Evolutionary conservation across 2,113 vertebrate species (phyloP).

Genomic region (Hystrix cristata): DNA sequence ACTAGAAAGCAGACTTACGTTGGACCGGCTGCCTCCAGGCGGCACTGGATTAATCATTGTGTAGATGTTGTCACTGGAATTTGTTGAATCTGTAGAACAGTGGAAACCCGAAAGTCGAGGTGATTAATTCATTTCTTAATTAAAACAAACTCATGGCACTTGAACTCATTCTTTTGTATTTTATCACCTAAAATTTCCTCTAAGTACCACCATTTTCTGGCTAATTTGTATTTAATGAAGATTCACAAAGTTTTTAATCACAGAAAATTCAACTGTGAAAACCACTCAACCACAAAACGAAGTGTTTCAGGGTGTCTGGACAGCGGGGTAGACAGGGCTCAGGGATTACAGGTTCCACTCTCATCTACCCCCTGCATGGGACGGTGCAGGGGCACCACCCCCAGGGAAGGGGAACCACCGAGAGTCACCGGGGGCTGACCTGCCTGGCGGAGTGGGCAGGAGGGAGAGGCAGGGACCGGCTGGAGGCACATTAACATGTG

Average conservation of each 20-base stretch:
- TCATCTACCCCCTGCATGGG: neutral
- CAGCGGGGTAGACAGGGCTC: neutral
- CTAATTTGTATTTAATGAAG: conserved; percentile 93
- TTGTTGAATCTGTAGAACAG: conserved; percentile 96
- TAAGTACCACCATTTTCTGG: conserved; percentile 91
- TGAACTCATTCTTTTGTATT: conserved; percentile 92
- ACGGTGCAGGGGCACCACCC: neutral
- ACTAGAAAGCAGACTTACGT: conserved; percentile 94
- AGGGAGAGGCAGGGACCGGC: neutral
- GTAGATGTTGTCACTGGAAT: conserved; percentile 99
- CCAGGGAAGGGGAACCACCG: neutral
- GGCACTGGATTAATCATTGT: conserved; percentile 99
- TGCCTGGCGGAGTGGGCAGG: conserved; percentile 32
- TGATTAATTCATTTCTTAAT: conserved; percentile 93
- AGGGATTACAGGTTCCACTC: neutral
- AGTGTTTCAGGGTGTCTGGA: conserved; percentile 56
- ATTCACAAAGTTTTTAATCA: conserved; percentile 93
- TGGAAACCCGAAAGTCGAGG: conserved; percentile 86
- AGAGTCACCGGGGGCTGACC: neutral
- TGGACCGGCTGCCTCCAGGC: conserved; percentile 96
- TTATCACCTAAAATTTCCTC: conserved; percentile 91
- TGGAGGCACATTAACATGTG: conserved; percentile 70
- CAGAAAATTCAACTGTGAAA: conserved; percentile 89
- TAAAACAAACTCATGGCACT: conserved; percentile 92
- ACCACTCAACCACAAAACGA: conserved; percentile 79